Percentiles rank a stretch among this genome's conserved stretches.
Evolutionary conservation across 2,797 vertebrate genomes (phyloP).

Genomic region (Pangasius macronema): DNA sequence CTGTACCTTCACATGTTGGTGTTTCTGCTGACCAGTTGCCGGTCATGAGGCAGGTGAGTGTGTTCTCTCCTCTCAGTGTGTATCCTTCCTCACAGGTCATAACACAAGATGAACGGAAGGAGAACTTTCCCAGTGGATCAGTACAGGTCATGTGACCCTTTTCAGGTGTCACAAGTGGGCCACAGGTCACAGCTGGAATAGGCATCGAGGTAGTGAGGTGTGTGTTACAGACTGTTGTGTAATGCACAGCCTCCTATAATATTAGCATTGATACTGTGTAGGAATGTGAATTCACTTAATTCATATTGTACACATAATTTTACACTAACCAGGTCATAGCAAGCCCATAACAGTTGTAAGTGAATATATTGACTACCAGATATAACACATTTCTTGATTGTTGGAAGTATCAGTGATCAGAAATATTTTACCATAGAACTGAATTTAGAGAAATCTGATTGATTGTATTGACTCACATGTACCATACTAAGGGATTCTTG

Average conservation of each 20-base stretch:
- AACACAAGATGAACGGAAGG: conserved; percentile 62
- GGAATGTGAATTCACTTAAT: not conserved
- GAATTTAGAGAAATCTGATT: not conserved
- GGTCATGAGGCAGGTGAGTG: conserved; percentile 60
- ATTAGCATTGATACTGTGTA: not conserved
- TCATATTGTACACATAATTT: not conserved
- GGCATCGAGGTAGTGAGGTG: not conserved
- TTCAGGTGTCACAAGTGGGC: conserved; percentile 42
- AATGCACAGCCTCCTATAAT: not conserved
- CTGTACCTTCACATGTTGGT: conserved; percentile 63
- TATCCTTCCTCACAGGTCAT: conserved; percentile 66
- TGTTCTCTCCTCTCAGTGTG: conserved; percentile 54
- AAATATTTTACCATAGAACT: not conserved
- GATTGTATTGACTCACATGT: not conserved
- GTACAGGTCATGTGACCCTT: conserved; percentile 59
- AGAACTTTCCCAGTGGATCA: conserved; percentile 58
- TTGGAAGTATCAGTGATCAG: not conserved
- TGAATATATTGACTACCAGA: not conserved
- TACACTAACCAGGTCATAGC: not conserved
- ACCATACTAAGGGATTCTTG: not conserved
- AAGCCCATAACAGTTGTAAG: not conserved
- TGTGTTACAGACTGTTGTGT: not conserved
- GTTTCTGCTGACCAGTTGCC: conserved; percentile 61
- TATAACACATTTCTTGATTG: not conserved
- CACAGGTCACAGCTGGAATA: conserved; percentile 59